A percentile compares a stretch with the other conserved stretches of the same genome.
Conservation (phyloP, 2,113 vertebrate species). For the Solea solea region DNA sequence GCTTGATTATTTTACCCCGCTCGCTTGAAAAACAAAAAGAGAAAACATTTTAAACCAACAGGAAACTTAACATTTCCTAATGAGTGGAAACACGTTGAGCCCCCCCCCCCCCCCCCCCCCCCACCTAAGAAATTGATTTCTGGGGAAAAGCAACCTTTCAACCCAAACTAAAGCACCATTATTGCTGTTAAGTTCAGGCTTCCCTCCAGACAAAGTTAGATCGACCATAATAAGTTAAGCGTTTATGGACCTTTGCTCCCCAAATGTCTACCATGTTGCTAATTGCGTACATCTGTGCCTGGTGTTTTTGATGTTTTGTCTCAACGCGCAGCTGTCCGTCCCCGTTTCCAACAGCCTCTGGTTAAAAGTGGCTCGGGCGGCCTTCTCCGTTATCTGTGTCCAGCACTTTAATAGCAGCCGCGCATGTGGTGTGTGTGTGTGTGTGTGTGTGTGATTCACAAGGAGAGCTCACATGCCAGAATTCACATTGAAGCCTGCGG, state of each 20-base stretch:
- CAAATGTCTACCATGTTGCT: constrained; percentile 79
- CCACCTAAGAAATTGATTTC: not conserved
- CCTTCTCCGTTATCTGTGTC: constrained; percentile 52
- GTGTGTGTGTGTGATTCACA: constrained; percentile 49
- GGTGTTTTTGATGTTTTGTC: constrained; percentile 71
- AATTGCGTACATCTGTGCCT: constrained; percentile 77
- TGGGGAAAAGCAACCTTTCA: constrained; percentile 34
- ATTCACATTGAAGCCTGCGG: not conserved
- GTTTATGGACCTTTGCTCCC: constrained; percentile 78
- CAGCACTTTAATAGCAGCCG: constrained; percentile 45
- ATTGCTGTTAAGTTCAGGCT: constrained; percentile 46
- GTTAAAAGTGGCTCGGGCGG: constrained; percentile 57
- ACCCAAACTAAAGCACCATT: constrained; percentile 53
- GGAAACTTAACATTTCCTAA: constrained; percentile 62
- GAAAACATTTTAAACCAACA: constrained; percentile 76
- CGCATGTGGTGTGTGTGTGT: constrained; percentile 32
- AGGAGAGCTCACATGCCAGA: not conserved
- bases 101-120: not conserved
- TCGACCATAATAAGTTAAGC: constrained; percentile 70
- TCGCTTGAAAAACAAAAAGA: constrained; percentile 56
- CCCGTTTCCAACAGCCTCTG: constrained; percentile 58
- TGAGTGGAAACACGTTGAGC: constrained; percentile 67
- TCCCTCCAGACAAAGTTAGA: constrained; percentile 68
- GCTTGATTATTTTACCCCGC: constrained; percentile 57
- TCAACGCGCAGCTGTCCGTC: constrained; percentile 70